A percentile compares a stretch with the other conserved stretches of the same genome.
Conservation (phyloP, 2,113 vertebrate species). For the Corapipo altera region DNA sequence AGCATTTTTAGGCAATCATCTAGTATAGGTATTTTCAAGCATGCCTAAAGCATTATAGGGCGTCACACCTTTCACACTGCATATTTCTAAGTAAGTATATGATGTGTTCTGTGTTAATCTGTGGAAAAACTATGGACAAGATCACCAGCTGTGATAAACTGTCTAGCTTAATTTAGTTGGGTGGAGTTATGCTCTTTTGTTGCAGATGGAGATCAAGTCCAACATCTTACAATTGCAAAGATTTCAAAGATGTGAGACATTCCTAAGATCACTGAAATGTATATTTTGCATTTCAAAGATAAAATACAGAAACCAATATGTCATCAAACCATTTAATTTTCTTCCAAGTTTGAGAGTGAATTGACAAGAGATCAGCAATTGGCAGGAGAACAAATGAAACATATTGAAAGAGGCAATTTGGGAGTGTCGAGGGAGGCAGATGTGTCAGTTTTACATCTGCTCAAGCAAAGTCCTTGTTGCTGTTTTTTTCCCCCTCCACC, state of each 20-base stretch:
- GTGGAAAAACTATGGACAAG: background rate
- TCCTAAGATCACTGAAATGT: slow-evolving; percentile 25
- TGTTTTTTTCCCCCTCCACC: background rate
- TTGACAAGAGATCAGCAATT: slow-evolving; percentile 55
- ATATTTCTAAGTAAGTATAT: background rate
- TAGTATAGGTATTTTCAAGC: background rate
- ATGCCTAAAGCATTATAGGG: background rate
- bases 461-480: slow-evolving; percentile 1
- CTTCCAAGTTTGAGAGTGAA: slow-evolving; percentile 45
- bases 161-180: background rate
- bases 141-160: slow-evolving; percentile 32
- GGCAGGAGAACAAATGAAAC: slow-evolving; percentile 63
- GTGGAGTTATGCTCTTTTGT: background rate
- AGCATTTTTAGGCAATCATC: slow-evolving; percentile 19
- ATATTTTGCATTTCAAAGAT: slow-evolving; percentile 60
- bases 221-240: background rate
- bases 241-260: slow-evolving; percentile 25
- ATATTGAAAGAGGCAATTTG: slow-evolving; percentile 49
- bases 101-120: background rate
- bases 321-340: slow-evolving; percentile 63
- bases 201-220: slow-evolving; percentile 1
- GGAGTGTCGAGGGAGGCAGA: slow-evolving; percentile 12
- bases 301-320: slow-evolving; percentile 43
- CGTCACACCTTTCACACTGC: background rate
- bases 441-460: slow-evolving; percentile 53